Evolutionary conservation across 2,888 invertebrate species (phyloP), one percentile per base, ranked within the genome.

Genomic region (Apamea crenata): DNA sequence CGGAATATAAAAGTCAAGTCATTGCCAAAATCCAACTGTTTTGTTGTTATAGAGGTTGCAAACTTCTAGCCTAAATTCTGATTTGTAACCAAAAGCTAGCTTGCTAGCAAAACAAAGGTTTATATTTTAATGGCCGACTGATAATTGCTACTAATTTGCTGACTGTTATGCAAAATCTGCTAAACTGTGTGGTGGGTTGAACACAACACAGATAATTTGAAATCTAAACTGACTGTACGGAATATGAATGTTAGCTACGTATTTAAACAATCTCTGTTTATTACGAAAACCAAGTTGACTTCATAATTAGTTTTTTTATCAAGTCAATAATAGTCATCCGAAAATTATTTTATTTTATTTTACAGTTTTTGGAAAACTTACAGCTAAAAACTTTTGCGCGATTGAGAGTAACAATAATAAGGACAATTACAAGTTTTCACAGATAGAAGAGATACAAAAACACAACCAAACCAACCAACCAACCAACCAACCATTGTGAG

Each of bases 1-100:
- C 18, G 53, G 47, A 32, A 70, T 63, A 73, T 77, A 70, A 75
- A 72, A 82, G 16, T 61, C 61, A 65, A 82, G 44, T 81, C 59
- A 70, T 79, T 70, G 59, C 50, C 44, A 25, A 61, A 85, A 63
- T 71, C 21, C 40, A 80, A 18, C 7, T 50, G 59, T 81, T 66
- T 77, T 32, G 50, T 53, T 74, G 74, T 40, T n/a, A 50, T 16
- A 74, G 10, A 47, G 14, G 36, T 32, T 74, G 47, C 4, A 29
- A 29, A 29, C 29, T 32, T 40, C 40, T 40, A 21, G 21, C 7
- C 12, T 14, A 21, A 8, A 66, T 65, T 29, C 29, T 44, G 3
- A 32, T 36, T 73, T 73, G 21, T n/a, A 50, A 36, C 14, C 36
- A 50, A 74, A 71, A n/a, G n/a, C 53, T 56, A 25, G 53, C 53